These are phyloP conservation scores for Neodon shergylaensis DNA, from an alignment of 2,113 vertebrate genomes.

Conservation along the genomic window DNA sequence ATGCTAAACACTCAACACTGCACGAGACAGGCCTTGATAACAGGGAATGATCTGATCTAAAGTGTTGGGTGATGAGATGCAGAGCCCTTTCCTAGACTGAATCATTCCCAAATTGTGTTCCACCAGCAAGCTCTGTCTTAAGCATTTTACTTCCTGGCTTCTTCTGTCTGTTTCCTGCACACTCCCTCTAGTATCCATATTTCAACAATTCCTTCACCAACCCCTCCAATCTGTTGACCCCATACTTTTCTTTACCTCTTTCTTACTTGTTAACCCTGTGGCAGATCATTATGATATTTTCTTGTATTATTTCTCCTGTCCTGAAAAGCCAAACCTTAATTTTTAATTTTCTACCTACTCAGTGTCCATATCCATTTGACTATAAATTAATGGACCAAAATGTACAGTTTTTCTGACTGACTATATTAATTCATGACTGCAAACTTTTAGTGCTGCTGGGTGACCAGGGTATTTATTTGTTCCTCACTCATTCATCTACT, in stretches of 20 bases:
- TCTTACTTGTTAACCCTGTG: background rate
- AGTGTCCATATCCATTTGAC: background rate
- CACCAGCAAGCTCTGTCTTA: background rate
- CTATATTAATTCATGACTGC: constrained; percentile 9
- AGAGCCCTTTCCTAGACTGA: constrained; percentile 33
- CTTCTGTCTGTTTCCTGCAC: background rate
- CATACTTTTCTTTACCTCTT: background rate
- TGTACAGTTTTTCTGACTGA: background rate
- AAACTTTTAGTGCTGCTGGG: background rate
- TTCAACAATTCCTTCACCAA: background rate
- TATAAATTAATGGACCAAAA: background rate
- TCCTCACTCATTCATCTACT: constrained; percentile 8
- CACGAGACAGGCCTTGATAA: background rate
- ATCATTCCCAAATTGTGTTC: background rate
- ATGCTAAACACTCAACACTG: background rate
- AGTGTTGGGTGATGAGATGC: background rate
- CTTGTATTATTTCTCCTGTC: background rate
- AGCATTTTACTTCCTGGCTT: constrained; percentile 5
- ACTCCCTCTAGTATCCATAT: background rate
- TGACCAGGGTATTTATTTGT: background rate
- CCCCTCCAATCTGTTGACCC: background rate
- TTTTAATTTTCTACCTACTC: background rate
- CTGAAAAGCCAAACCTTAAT: constrained; percentile 28
- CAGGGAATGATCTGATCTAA: constrained; percentile 5
- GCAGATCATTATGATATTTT: background rate